Evolutionary conservation across 2,888 invertebrate species (phyloP).

Genomic region (Camptogramma bilineatum): DNA sequence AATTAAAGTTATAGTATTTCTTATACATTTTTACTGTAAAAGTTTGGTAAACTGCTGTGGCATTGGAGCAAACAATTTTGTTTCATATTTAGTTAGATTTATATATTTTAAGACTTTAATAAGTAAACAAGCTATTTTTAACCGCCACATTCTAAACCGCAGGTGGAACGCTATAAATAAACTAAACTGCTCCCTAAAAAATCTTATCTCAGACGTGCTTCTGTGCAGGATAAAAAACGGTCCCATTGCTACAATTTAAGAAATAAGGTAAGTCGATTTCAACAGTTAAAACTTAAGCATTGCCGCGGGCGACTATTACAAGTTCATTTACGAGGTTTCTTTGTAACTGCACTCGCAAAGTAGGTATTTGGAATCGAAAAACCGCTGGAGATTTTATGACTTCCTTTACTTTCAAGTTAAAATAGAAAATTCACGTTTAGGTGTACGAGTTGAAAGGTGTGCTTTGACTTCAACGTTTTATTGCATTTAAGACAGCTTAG

Average conservation of each 20-base stretch:
- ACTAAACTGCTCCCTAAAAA: slow-evolving; percentile 1
- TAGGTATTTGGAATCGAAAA: slow-evolving; percentile 27
- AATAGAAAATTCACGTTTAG: slow-evolving; percentile 11
- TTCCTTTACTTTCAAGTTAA: slow-evolving; percentile 28
- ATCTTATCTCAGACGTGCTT: neutral
- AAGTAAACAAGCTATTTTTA: neutral
- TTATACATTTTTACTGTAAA: too few species aligned
- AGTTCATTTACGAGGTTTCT: slow-evolving; percentile 34
- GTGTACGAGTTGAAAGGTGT: slow-evolving; percentile 13
- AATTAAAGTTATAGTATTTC: too few species aligned
- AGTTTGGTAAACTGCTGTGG: too few species aligned
- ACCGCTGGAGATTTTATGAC: slow-evolving; percentile 31
- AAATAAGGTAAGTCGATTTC: slow-evolving; percentile 9
- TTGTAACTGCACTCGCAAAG: slow-evolving; percentile 31
- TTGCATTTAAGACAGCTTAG: neutral
- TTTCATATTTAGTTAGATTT: neutral
- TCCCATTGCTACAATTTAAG: slow-evolving; percentile 4
- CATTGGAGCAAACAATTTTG: too few species aligned
- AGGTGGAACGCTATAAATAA: neutral
- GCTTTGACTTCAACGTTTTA: neutral
- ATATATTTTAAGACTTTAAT: neutral
- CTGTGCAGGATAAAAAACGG: slow-evolving; percentile 1
- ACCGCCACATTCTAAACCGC: neutral
- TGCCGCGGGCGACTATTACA: slow-evolving; percentile 17
- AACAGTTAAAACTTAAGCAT: slow-evolving; percentile 28